These are phyloP conservation scores for Paracentrotus lividus DNA, from an alignment of 53 echinoderm and acorn worm species.

Conservation along the genomic window DNA sequence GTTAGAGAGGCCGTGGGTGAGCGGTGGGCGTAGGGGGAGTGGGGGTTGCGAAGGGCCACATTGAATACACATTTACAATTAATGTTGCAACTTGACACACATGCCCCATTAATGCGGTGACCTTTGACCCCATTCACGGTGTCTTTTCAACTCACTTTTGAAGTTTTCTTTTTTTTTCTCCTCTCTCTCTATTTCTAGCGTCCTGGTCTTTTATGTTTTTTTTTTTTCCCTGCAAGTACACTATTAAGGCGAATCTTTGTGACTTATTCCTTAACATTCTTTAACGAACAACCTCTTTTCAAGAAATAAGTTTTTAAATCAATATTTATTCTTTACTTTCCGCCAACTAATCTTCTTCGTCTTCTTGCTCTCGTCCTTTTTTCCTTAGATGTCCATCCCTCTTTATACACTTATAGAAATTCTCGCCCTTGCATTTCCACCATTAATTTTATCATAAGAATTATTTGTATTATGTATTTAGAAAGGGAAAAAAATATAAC, in stretches of 20 bases:
- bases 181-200: no score
- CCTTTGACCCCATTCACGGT: constrained; percentile 33
- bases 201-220: not conserved
- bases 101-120: constrained; percentile 56
- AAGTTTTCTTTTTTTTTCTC: not conserved
- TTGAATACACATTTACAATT: constrained; percentile 64
- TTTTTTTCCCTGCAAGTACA: not conserved
- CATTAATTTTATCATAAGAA: not conserved
- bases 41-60: not conserved
- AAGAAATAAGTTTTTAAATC: no score
- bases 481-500: no score
- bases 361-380: not conserved
- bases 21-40: no score
- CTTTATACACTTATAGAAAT: not conserved
- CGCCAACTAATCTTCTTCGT: not conserved
- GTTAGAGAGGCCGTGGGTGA: not conserved
- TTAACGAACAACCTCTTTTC: no score
- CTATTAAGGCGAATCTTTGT: not conserved
- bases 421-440: not conserved
- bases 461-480: no score
- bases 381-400: not conserved
- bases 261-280: not conserved
- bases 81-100: constrained; percentile 68
- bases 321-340: not conserved
- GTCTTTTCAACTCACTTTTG: constrained; percentile 34